These are phyloP conservation scores for Bombylius discolor DNA, from an alignment of 2,888 invertebrate genomes.

Conservation along the genomic window DNA sequence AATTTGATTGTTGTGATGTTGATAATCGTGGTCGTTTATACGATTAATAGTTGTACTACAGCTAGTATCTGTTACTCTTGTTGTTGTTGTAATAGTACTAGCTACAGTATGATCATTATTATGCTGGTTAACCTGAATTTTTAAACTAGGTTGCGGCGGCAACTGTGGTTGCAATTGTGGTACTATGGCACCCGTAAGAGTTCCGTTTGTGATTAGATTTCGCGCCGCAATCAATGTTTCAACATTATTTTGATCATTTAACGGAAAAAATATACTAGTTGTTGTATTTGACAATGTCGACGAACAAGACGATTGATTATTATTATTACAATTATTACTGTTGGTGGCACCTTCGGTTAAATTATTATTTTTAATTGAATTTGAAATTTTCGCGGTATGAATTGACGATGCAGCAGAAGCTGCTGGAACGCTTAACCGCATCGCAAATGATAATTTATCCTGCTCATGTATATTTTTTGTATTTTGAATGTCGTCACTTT, in stretches of 20 bases:
- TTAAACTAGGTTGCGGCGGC: slow-evolving; percentile 28
- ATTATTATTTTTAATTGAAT: not conserved
- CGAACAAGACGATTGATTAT: not conserved
- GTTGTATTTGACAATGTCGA: not conserved
- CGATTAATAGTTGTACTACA: slow-evolving; percentile 13
- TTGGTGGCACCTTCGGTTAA: not conserved
- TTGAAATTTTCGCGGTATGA: slow-evolving; percentile 2
- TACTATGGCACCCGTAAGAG: slow-evolving; percentile 17
- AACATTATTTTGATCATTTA: not conserved
- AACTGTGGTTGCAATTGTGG: not conserved
- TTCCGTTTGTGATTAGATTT: slow-evolving; percentile 4
- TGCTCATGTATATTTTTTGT: slow-evolving; percentile 9
- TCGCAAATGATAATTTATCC: slow-evolving; percentile 17
- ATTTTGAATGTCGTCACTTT: slow-evolving; percentile 8
- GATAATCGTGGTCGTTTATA: not conserved
- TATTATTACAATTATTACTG: not conserved
- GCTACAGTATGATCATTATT: slow-evolving; percentile 6
- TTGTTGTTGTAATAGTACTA: slow-evolving; percentile 17
- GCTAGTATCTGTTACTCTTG: slow-evolving; percentile 11
- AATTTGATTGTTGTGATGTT: not conserved
- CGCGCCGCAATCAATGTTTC: not conserved
- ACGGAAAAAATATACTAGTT: slow-evolving; percentile 20
- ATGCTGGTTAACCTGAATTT: slow-evolving; percentile 33
- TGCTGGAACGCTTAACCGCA: slow-evolving; percentile 34
- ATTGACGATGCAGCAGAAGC: slow-evolving; percentile 9